A percentile compares a stretch with the other conserved stretches of the same genome.
These are phyloP conservation scores for Biston stratarius DNA, from an alignment of 2,888 invertebrate species.

Conservation along the genomic window DNA sequence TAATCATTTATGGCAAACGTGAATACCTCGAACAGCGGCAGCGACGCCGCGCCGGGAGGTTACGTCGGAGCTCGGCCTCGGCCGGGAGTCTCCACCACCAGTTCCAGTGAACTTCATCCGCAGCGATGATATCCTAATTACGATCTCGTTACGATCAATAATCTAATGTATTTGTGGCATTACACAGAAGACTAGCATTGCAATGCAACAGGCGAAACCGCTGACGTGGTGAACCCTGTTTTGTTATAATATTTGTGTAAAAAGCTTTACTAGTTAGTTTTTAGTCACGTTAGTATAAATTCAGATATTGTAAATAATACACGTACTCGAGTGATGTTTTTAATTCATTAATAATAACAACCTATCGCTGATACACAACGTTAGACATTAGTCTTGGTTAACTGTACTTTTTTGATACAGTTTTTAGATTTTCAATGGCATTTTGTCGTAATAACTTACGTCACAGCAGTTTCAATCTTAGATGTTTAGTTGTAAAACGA, in stretches of 20 bases:
- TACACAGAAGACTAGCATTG: conserved; percentile 81
- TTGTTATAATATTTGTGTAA: conserved; percentile 82
- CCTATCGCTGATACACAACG: conserved; percentile 42
- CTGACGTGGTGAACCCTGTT: conserved; percentile 63
- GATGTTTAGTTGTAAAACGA: conserved; percentile 81
- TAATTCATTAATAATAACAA: conserved; percentile 47
- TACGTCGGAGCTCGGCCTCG: conserved; percentile 43
- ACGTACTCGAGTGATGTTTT: conserved; percentile 71
- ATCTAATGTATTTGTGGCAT: conserved; percentile 82
- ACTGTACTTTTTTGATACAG: conserved; percentile 36
- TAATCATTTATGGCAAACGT: conserved; percentile 76
- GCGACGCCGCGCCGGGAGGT: conserved; percentile 49
- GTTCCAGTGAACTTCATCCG: conserved; percentile 79
- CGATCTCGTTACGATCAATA: conserved; percentile 86
- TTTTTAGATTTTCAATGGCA: conserved; percentile 9
- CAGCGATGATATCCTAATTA: conserved; percentile 80
- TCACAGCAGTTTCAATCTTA: conserved; percentile 52
- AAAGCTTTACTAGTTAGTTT: conserved; percentile 83
- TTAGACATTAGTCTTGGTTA: not conserved
- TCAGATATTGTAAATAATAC: conserved; percentile 72
- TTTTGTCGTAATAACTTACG: conserved; percentile 37
- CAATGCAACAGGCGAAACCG: conserved; percentile 74
- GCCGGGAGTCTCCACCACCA: conserved; percentile 57
- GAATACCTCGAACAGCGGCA: conserved; percentile 71
- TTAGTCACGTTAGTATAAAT: conserved; percentile 76